Conservation (phyloP, 2,113 vertebrate genomes). For the Chloropsis cyanopogon region DNA sequence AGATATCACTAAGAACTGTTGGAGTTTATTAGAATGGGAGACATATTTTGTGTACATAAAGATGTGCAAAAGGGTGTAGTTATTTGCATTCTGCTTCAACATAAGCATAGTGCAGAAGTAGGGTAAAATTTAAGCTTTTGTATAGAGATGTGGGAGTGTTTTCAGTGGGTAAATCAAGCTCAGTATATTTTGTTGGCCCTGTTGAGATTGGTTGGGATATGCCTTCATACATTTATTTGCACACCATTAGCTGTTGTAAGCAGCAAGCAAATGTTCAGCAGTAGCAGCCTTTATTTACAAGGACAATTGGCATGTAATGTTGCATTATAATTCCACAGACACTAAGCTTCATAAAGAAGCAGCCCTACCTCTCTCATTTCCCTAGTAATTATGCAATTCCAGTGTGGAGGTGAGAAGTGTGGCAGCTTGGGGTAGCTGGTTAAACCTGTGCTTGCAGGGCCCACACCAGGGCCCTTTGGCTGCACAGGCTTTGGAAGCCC, state of each 20-base stretch:
- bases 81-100: background rate
- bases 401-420: background rate
- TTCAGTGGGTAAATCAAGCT: background rate
- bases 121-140: background rate
- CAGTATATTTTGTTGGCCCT: background rate
- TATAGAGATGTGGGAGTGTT: background rate
- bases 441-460: background rate
- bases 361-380: background rate
- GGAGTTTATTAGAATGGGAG: background rate
- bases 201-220: background rate
- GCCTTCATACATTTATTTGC: background rate
- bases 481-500: background rate
- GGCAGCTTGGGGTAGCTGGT: background rate
- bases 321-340: background rate
- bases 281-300: background rate
- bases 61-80: background rate
- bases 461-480: background rate
- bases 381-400: background rate
- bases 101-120: background rate
- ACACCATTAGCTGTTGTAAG: background rate
- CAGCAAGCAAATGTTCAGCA: background rate
- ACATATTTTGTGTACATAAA: background rate
- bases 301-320: background rate
- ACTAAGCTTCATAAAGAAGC: background rate
- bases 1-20: background rate